Base-by-base conservation (phyloP, 2,888 invertebrate genomes). In the Aphodius sticticus region DNA sequence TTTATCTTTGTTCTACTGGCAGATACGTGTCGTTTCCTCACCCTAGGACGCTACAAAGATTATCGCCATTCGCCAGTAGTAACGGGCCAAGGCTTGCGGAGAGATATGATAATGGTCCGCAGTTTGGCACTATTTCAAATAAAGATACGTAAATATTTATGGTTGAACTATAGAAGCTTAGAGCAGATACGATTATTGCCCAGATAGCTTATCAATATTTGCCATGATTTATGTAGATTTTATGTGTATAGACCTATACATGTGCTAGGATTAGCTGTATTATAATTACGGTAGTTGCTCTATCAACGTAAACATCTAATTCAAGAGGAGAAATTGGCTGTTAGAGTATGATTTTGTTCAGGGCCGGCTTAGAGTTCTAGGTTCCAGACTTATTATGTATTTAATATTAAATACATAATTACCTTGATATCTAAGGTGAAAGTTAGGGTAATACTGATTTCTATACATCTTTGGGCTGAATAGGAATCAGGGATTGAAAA, bases 101-200 rank as follows among this genome's bases (percentile, higher is more conserved):
- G 53, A 53, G 53, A 53, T 53, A 53, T 53, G 53, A 53, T 53
- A 53, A 53, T 53, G 6, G 53, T 53, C 53, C 53, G 53, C 12
- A 1, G 53, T 53, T 53, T 53, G 53, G 53, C 53, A 53, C 53
- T 53, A 53, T 53, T 53, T 53, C 53, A 53, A 53, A 53, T 53
- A 53, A 53, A 53, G 53, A 53, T 53, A 53, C 53, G 53, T 53
- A 53, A 53, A 53, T 53, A 53, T 53, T 53, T 53, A 53, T 53
- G 53, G 53, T 5, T 12, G 53, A 12, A 53, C 53, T 53, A 53
- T 53, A 53, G 53, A 12, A 53, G 53, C 53, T 53, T 53, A 7
- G 9, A 53, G 12, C 53, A 53, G 53, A 53, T 53, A 53, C 53
- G 53, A 53, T 53, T 53, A 53, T 53, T 53, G 53, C 7, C 53